Percentiles rank a stretch among this genome's conserved stretches.
Evolutionary conservation across 2,888 invertebrate genomes (phyloP).

Genomic region (Noctua pronuba): DNA sequence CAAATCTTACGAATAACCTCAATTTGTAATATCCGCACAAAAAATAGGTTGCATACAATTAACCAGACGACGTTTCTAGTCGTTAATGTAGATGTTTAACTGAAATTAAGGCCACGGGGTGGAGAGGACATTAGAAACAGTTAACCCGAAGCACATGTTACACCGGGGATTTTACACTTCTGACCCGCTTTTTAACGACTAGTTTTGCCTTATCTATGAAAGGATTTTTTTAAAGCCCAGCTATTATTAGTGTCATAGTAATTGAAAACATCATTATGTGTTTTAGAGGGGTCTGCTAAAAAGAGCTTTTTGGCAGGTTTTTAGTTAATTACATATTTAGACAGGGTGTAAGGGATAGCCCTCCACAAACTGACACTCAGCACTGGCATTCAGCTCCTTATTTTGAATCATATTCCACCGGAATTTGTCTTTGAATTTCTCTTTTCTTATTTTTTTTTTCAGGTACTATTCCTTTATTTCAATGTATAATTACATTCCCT

Average conservation of each 20-base stretch:
- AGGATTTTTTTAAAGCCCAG: slow-evolving; percentile 12
- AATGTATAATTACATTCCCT: too few species aligned
- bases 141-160: slow-evolving; percentile 57
- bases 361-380: too few species aligned
- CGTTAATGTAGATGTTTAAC: slow-evolving; percentile 50
- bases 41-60: slow-evolving; percentile 40
- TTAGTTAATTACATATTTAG: neutral
- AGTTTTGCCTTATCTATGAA: slow-evolving; percentile 27
- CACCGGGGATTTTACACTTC: slow-evolving; percentile 45
- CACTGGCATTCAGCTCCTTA: too few species aligned
- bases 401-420: too few species aligned
- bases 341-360: too few species aligned
- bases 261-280: neutral
- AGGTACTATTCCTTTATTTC: too few species aligned
- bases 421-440: too few species aligned
- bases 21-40: slow-evolving; percentile 6
- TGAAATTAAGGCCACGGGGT: slow-evolving; percentile 68
- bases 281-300: neutral
- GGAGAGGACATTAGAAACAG: slow-evolving; percentile 65
- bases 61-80: slow-evolving; percentile 40
- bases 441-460: too few species aligned
- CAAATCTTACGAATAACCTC: slow-evolving; percentile 8
- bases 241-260: neutral
- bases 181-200: slow-evolving; percentile 41
- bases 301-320: neutral